These are phyloP conservation scores for Atta cephalotes DNA, from an alignment of 1,140 invertebrate species.

Conservation along the genomic window DNA sequence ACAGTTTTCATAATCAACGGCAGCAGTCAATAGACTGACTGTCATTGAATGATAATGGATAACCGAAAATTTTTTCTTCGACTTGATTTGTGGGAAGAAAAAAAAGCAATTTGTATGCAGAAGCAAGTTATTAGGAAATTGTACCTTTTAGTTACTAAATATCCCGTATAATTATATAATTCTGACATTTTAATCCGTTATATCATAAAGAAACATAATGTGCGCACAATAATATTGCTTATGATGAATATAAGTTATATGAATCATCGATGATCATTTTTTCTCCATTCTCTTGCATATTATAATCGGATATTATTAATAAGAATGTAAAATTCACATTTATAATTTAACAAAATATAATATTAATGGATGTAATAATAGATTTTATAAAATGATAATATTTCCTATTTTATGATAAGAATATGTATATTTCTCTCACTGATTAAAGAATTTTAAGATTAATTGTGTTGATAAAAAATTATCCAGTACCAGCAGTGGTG, in stretches of 20 bases:
- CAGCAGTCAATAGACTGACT: constrained; percentile 70
- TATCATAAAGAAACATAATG: not conserved
- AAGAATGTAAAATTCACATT: not conserved
- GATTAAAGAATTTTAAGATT: not conserved
- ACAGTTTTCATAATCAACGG: constrained; percentile 76
- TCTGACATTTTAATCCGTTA: not conserved
- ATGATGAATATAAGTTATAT: not conserved
- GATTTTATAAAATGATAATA: not conserved
- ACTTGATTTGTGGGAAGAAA: constrained; percentile 24
- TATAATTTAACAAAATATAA: not conserved
- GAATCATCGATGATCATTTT: not conserved
- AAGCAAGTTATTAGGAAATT: constrained; percentile 27
- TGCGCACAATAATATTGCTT: not conserved
- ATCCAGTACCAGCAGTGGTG: not conserved
- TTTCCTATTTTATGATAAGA: not conserved
- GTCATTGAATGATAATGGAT: constrained; percentile 83
- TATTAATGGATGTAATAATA: not conserved
- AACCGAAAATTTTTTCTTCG: constrained; percentile 67
- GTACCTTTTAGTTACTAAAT: not conserved
- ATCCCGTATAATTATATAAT: not conserved
- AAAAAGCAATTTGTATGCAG: constrained; percentile 39
- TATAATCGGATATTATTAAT: not conserved
- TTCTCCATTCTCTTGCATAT: not conserved
- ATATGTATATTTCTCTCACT: not conserved
- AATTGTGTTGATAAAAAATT: not conserved